phyloP scores from a whole-genome alignment of 2,888 invertebrate species.

The Trissonchulus sp. region DNA sequence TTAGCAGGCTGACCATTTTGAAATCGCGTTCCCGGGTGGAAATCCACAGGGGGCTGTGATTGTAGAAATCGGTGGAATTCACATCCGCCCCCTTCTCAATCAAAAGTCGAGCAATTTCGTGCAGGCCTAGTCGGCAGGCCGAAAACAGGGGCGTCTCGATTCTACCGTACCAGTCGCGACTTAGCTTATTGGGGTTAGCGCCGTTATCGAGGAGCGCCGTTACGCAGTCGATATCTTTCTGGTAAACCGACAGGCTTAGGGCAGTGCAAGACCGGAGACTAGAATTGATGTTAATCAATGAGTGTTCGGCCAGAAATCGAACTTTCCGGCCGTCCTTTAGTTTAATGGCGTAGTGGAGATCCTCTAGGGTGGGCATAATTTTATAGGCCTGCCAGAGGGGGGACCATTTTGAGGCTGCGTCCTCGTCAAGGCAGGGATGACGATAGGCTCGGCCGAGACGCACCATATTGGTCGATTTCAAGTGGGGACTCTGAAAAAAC shows the following conservation, averaged over 20 bases:
- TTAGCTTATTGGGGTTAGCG: constrained; percentile 51
- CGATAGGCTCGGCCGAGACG: too few relatives aligned
- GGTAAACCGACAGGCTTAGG: constrained; percentile 51
- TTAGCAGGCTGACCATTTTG: constrained; percentile 36
- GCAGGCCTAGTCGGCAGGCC: constrained; percentile 52
- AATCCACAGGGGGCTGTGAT: constrained; percentile 49
- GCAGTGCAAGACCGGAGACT: constrained; percentile 52
- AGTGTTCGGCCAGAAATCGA: constrained; percentile 31
- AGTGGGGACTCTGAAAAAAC: too few relatives aligned
- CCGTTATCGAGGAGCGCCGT: constrained; percentile 49
- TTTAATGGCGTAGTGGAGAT: constrained; percentile 34
- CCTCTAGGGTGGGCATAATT: constrained; percentile 35
- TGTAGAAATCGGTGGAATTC: constrained; percentile 49
- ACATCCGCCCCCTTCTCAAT: constrained; percentile 49
- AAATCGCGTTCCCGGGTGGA: constrained; percentile 33
- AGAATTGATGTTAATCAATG: constrained; percentile 45
- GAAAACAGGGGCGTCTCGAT: constrained; percentile 53
- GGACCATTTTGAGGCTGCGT: neutral
- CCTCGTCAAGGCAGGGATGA: too few relatives aligned
- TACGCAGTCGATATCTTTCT: constrained; percentile 49
- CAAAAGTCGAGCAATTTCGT: constrained; percentile 47
- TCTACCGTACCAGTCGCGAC: constrained; percentile 50
- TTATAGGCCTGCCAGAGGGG: neutral
- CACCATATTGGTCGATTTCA: too few relatives aligned
- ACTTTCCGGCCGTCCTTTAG: constrained; percentile 31